These are phyloP conservation scores for Meleagris gallopavo DNA, from an alignment of 2,113 vertebrate species.

Conservation along the genomic window DNA sequence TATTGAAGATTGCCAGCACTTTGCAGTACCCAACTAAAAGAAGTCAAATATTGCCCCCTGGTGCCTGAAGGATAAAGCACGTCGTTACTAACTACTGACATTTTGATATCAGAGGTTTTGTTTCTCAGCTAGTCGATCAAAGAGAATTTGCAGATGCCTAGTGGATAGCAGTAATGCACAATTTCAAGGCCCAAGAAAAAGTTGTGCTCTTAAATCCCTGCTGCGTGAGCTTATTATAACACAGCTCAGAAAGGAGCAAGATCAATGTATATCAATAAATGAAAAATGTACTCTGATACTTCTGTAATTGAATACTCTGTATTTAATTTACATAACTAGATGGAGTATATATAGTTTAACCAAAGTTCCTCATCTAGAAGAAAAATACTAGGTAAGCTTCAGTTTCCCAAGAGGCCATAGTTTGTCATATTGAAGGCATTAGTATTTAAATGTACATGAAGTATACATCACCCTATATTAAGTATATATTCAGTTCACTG, in stretches of 20 bases:
- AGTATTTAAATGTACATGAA: not conserved
- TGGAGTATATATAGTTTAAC: no score
- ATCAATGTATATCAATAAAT: not conserved
- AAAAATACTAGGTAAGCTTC: not conserved
- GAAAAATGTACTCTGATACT: no score
- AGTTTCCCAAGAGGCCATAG: not conserved
- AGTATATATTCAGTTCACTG: not conserved
- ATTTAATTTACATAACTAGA: not conserved
- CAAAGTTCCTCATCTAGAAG: not conserved
- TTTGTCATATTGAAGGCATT: not conserved
- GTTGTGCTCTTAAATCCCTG: not conserved
- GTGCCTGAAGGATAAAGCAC: conserved; percentile 18
- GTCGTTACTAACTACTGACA: not conserved
- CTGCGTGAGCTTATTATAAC: rapidly evolving
- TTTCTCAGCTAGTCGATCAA: not conserved
- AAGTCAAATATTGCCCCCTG: conserved; percentile 59
- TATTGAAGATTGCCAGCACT: rapidly evolving
- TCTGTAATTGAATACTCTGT: no score
- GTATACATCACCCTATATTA: no score
- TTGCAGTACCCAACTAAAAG: not conserved
- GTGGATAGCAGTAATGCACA: rapidly evolving
- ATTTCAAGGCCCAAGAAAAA: no score
- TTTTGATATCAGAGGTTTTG: no score
- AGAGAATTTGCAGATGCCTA: rapidly evolving
- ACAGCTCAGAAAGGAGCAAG: not conserved